A percentile compares a stretch with the other conserved stretches of the same genome.
These are phyloP conservation scores for Erebia palarica DNA, from an alignment of 2,888 invertebrate species.

Conservation along the genomic window DNA sequence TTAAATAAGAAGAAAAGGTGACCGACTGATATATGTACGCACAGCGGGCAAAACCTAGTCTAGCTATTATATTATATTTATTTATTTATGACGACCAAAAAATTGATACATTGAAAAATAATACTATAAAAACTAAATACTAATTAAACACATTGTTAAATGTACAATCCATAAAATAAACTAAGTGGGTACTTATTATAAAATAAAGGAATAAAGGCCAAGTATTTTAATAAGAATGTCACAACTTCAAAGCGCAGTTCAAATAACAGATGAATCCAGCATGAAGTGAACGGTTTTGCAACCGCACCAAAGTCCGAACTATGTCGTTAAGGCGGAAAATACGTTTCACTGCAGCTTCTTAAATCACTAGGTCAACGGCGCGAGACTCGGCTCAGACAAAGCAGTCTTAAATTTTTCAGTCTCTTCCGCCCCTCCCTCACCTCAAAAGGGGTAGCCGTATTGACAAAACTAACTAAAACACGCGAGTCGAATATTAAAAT, in stretches of 20 bases:
- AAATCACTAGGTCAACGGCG: constrained; percentile 43
- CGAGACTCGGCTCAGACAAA: constrained; percentile 41
- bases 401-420: constrained; percentile 41
- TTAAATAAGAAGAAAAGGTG: no score
- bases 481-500: not conserved
- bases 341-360: constrained; percentile 42
- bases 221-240: constrained; percentile 11
- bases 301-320: constrained; percentile 33
- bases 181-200: not conserved
- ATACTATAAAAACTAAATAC: no score
- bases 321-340: constrained; percentile 42
- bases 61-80: no score
- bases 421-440: constrained; percentile 4
- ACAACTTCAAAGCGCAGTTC: constrained; percentile 9
- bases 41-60: no score
- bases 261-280: constrained; percentile 27
- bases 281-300: constrained; percentile 29
- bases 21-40: no score
- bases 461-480: constrained; percentile 31
- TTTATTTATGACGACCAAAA: no score
- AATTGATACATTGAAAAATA: no score
- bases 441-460: constrained; percentile 24
- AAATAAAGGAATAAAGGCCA: not conserved
- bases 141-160: no score
- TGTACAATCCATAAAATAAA: no score